phyloP scores from a whole-genome alignment of 1,140 invertebrate genomes.

The Bombus terrestris region DNA sequence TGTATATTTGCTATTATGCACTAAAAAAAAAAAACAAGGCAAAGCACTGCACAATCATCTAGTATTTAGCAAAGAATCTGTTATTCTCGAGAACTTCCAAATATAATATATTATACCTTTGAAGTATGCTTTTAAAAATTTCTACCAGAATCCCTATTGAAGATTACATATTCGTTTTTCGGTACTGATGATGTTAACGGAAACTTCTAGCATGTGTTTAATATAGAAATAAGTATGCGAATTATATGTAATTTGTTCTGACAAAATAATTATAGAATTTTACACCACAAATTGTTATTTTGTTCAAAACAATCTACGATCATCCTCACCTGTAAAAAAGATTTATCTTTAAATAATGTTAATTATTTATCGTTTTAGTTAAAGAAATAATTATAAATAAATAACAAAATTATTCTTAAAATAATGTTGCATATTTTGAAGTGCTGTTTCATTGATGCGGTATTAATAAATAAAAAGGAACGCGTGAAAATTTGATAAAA shows the following conservation, averaged over 20 bases:
- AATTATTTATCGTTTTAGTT: not conserved
- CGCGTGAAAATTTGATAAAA: not conserved
- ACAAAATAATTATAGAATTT: conserved; percentile 51
- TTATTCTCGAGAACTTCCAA: conserved; percentile 46
- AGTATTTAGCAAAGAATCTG: conserved; percentile 35
- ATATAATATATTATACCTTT: not conserved
- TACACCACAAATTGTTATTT: conserved; percentile 26
- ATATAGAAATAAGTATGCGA: conserved; percentile 40
- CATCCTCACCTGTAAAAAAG: not conserved
- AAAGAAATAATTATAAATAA: not conserved
- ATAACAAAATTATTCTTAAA: not conserved
- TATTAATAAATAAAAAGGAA: not conserved
- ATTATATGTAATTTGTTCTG: conserved; percentile 48
- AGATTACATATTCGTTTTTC: not conserved
- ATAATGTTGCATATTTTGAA: not conserved
- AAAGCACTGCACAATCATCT: not conserved
- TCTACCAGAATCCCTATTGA: not conserved
- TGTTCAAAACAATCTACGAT: not conserved
- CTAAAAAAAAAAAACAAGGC: not conserved
- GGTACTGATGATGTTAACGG: not conserved
- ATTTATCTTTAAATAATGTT: not conserved
- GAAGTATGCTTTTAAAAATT: conserved; percentile 28
- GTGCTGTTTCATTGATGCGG: not conserved
- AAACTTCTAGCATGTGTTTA: conserved; percentile 17
- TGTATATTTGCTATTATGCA: conserved; percentile 20